Base-by-base conservation (phyloP, 2,888 invertebrate genomes). In the Nasonia oneida region DNA sequence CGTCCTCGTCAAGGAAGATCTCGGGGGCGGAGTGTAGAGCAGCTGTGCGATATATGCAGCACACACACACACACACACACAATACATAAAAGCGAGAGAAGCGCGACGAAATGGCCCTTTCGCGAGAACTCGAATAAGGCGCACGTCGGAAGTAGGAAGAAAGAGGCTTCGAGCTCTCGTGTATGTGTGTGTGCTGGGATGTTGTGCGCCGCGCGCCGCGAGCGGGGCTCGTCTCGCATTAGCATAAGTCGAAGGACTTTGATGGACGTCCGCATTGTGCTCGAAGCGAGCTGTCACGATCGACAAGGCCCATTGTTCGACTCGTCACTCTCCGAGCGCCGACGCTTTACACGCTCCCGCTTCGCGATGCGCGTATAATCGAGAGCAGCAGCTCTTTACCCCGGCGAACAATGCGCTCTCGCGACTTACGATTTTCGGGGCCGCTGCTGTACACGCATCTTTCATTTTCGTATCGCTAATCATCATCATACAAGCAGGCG, bases 191-290 rank as follows among this genome's bases (percentile, higher is more conserved):
- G 71, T 39, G 29, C 53, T 10, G 3, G n/a, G 14, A 18, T 23
- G 79, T 8, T 42, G 18, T n/a, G 4, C 61, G n/a, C 61, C 39
- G 4, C 61, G n/a, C 61, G 4, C 4, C 37, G 37, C 37, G 33
- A 47, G 29, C 47, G 47, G 67, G 67, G 67, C 42, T 79, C 70
- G 67, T 53, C 61, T 70, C 73, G 83, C 73, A 80, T 83, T 53
- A 76, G 73, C 83, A 83, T 83, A 83, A 83, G 76, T 82, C 86
- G 82, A 83, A 79, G 86, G 83, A 83, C 80, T 53, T 39, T 81
- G 86, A 83, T 61, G 80, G 83, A 81, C 80, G 83, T 23, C 18
- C 39, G n/a, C 70, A 83, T 86, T 86, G 86, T 86, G 29, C 73
- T 23, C 42, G 42, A 42, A 4, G 8, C 39, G 53, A n/a, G 75